phyloP scores from a whole-genome alignment of 2,113 vertebrate species.

The Brachyhypopomus occidentalis region DNA sequence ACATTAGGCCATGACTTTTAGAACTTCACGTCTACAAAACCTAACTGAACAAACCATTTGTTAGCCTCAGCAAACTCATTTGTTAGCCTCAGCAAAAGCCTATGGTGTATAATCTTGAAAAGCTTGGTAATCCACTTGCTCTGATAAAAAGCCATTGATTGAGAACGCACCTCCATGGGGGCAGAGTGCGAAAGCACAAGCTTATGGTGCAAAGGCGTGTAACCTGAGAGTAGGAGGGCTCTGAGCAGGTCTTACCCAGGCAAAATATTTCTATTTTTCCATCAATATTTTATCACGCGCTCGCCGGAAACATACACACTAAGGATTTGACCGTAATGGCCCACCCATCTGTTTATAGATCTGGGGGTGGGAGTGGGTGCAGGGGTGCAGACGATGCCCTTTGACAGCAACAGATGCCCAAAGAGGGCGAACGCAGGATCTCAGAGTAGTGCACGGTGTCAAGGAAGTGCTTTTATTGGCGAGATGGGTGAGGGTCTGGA shows the following conservation, averaged over 20 bases:
- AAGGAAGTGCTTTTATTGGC: constrained; percentile 15
- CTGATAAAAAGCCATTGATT: constrained; percentile 71
- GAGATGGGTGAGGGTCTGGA: neutral
- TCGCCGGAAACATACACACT: constrained; percentile 74
- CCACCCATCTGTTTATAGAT: constrained; percentile 78
- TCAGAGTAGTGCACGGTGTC: constrained; percentile 11
- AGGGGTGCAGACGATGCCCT: constrained; percentile 67
- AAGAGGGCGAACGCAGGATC: constrained; percentile 46
- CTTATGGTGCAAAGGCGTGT: constrained; percentile 60
- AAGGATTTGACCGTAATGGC: constrained; percentile 75
- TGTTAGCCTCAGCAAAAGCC: neutral
- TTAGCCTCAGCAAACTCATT: neutral
- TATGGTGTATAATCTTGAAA: neutral
- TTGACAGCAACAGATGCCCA: constrained; percentile 67
- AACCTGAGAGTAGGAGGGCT: constrained; percentile 68
- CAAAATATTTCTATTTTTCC: constrained; percentile 84
- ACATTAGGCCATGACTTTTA: no score
- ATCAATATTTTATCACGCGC: constrained; percentile 83
- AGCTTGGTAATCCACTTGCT: constrained; percentile 49
- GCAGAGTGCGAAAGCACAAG: constrained; percentile 55
- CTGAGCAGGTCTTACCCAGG: constrained; percentile 65
- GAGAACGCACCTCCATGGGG: constrained; percentile 38
- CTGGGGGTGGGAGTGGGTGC: constrained; percentile 59
- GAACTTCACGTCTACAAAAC: no score
- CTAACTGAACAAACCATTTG: neutral